Conservation (phyloP, 2,113 vertebrate species). For the Perca flavescens region DNA sequence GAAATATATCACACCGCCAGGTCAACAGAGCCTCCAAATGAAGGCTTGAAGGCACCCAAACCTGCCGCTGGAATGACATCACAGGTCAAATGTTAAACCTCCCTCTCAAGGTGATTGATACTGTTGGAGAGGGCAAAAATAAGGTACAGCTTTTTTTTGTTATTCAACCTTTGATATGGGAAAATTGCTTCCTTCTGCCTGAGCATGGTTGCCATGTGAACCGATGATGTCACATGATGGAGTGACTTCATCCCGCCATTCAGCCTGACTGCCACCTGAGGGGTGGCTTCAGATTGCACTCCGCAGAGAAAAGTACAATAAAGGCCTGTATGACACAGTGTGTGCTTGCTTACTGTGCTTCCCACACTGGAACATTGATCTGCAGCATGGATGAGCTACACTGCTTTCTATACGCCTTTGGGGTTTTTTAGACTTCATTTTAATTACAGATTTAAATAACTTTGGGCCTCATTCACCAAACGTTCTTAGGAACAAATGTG, state of each 20-base stretch:
- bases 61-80: conserved; percentile 72
- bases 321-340: conserved; percentile 5
- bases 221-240: conserved; percentile 74
- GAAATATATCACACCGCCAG: conserved; percentile 67
- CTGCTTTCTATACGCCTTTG: background rate
- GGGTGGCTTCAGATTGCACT: conserved; percentile 38
- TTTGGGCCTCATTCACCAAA: no score
- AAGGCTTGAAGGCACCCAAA: conserved; percentile 56
- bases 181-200: conserved; percentile 77
- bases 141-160: conserved; percentile 70
- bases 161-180: conserved; percentile 76
- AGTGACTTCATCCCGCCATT: conserved; percentile 70
- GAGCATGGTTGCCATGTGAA: conserved; percentile 56
- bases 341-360: background rate
- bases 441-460: background rate
- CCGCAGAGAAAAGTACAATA: conserved; percentile 9
- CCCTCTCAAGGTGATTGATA: conserved; percentile 78
- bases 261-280: conserved; percentile 66
- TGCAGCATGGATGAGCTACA: background rate
- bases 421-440: background rate
- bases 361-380: background rate
- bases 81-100: conserved; percentile 75
- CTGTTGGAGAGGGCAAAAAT: conserved; percentile 65
- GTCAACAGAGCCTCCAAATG: conserved; percentile 63
- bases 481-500: no score